These are phyloP conservation scores for Sylvilagus floridanus DNA, from an alignment of 2,797 vertebrate species.

Conservation along the genomic window DNA sequence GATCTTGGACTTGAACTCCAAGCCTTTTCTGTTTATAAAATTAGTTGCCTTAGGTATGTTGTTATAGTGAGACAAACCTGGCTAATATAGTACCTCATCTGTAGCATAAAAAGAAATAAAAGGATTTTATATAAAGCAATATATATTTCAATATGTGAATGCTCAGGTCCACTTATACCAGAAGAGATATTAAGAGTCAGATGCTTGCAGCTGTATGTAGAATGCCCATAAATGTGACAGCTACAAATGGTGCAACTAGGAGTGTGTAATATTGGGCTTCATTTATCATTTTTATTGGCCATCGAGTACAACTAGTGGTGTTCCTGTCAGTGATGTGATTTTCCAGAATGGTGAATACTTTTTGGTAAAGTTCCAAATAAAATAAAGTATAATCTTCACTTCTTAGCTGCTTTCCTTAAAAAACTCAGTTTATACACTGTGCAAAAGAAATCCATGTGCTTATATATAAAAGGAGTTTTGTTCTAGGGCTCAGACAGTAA, in stretches of 20 bases:
- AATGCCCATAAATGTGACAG: conserved; percentile 55
- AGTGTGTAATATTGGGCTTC: background rate
- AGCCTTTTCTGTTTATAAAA: no score
- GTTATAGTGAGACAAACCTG: no score
- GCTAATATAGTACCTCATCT: background rate
- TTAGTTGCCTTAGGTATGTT: no score
- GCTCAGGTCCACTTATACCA: background rate
- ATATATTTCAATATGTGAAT: conserved; percentile 37
- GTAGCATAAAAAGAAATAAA: conserved; percentile 43
- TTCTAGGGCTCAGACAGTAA: background rate
- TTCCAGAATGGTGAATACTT: conserved; percentile 55
- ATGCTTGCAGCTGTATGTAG: background rate
- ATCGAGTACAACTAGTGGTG: conserved; percentile 41
- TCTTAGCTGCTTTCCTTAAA: conserved; percentile 48
- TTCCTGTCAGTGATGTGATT: conserved; percentile 61
- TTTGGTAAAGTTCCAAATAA: conserved; percentile 69
- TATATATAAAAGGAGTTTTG: conserved; percentile 44
- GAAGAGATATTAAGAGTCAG: background rate
- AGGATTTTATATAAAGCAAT: conserved; percentile 47
- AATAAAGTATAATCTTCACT: conserved; percentile 67
- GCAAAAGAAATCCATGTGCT: background rate
- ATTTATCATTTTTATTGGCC: conserved; percentile 57
- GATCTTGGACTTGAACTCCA: no score
- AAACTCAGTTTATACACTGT: conserved; percentile 31
- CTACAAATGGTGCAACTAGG: background rate